Evolutionary conservation across 2,888 invertebrate species (phyloP), one percentile per base, ranked within the genome.

Genomic region (Pyrocoelia pectoralis): DNA sequence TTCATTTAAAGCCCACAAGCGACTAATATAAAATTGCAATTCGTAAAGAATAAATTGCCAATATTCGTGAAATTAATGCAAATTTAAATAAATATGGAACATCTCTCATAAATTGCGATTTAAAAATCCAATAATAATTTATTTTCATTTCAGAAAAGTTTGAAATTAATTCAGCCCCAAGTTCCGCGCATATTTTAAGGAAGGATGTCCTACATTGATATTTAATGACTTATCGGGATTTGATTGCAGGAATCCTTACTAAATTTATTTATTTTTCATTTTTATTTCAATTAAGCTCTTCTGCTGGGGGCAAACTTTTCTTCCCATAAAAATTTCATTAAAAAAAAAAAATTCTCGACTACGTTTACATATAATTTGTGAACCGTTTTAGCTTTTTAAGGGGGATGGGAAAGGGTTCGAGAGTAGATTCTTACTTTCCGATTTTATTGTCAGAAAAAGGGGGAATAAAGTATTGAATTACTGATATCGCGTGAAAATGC

Each of bases 81-180:
- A 61, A 65, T 65, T 65, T 61, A 61, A 65, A 65, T 65, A 65
- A 65, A 65, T 65, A 65, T 61, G 65, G 65, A 65, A 65, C 65
- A 65, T 65, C 65, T 65, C 61, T 61, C 65, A 65, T 65, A 65
- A 65, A 65, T 61, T 65, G 65, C 60, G 61, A 65, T 63, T 55
- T 66, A 65, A 64, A 67, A 67, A 68, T 70, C 65, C 67, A 64
- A 66, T 68, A 68, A 71, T 69, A 68, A 70, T 70, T 69, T 70
- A 69, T 70, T 70, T 66, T 66, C 67, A 61, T 69, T 65, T 66
- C 67, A 57, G 65, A 53, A 61, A 71, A 70, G 66, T 71, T 70
- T 68, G 68, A 68, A 71, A 71, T 71, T 70, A 71, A 70, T 70
- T 69, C 68, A 61, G 63, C 56, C 50, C 61, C 33, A 66, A 68